Evolutionary conservation across 2,113 vertebrate genomes (phyloP), one percentile per base, ranked within the genome.

Genomic region (Myxocyprinus asiaticus): DNA sequence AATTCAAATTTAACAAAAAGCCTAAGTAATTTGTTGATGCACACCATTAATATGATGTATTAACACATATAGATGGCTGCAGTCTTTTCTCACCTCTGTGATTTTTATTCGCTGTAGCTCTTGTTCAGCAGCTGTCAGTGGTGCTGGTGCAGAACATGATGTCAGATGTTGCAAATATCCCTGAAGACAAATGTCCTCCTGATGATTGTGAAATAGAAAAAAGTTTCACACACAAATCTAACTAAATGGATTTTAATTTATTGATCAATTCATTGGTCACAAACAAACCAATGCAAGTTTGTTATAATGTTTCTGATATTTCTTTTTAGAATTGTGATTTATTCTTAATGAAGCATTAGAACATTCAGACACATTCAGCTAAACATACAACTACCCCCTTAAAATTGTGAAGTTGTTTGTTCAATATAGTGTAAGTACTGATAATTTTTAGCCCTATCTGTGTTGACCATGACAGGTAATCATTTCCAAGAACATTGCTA

Each of bases 31-130:
- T 9, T 45, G 53, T 6, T 9, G 6, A 48, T 33, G 7, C 43
- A 5, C 6, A 7, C 12, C 6, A 64, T 48, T 11, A 9, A 56
- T 11, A 33, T 48, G 43, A 22, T 45, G 8, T 55, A 53, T 45
- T 51, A 47, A 14, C 5, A 6, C 14, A 14, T 33, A 43, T 9
- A 47, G 48, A 56, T 66, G 5, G 58, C 12, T 48, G 11, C 12
- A 12, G 14, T 59, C 51, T 7, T 70, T 73, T 80, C 86, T 89
- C 77, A 98, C 97, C 96, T 99, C 97, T 0, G 95, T 95, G 89
- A 97, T 95, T 84, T 96, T 98, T 88, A 99, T 98, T 89, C 95
- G 94, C 90, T 96, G 96, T 4, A 99, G 95, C 89, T 99, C 98
- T 89, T 95, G 94, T 84, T 99, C 98, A 0, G 98, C 98, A 0